Evolutionary conservation across 1,140 invertebrate species (phyloP).

Genomic region (Cryptotermes secundus): DNA sequence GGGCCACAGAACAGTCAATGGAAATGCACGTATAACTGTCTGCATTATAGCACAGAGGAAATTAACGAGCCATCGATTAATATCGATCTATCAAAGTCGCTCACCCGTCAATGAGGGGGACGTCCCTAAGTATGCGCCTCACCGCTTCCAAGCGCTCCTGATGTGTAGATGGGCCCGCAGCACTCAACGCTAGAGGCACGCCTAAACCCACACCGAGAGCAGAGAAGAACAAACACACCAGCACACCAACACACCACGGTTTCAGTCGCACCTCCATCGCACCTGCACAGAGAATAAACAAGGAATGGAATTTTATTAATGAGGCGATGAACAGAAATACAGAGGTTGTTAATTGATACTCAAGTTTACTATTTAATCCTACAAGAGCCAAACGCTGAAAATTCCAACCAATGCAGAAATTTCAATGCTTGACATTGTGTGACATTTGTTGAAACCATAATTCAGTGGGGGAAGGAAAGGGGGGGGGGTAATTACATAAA

Average conservation of each 20-base stretch:
- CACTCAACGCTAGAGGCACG: slow-evolving; percentile 36
- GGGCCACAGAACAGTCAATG: neutral
- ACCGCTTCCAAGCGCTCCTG: slow-evolving; percentile 55
- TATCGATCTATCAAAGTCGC: slow-evolving; percentile 26
- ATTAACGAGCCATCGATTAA: neutral
- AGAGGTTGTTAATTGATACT: no score
- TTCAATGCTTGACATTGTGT: no score
- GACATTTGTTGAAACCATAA: no score
- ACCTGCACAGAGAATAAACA: slow-evolving; percentile 21
- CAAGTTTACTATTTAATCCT: no score
- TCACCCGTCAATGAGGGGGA: slow-evolving; percentile 64
- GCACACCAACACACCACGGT: slow-evolving; percentile 38
- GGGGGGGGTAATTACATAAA: no score
- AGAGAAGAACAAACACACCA: slow-evolving; percentile 38
- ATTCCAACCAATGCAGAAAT: no score
- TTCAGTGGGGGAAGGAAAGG: no score
- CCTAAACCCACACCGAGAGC: slow-evolving; percentile 38
- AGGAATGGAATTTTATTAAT: no score
- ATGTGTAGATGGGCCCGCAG: slow-evolving; percentile 38
- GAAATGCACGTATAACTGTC: neutral
- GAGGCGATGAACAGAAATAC: no score
- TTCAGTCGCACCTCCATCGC: slow-evolving; percentile 36
- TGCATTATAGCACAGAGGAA: neutral
- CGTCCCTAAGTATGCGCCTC: slow-evolving; percentile 58
- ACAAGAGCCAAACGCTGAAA: no score